A percentile compares a stretch with the other conserved stretches of the same genome.
phyloP scores from a whole-genome alignment of 2,888 invertebrate species.

The Ypsolopha scabrella region DNA sequence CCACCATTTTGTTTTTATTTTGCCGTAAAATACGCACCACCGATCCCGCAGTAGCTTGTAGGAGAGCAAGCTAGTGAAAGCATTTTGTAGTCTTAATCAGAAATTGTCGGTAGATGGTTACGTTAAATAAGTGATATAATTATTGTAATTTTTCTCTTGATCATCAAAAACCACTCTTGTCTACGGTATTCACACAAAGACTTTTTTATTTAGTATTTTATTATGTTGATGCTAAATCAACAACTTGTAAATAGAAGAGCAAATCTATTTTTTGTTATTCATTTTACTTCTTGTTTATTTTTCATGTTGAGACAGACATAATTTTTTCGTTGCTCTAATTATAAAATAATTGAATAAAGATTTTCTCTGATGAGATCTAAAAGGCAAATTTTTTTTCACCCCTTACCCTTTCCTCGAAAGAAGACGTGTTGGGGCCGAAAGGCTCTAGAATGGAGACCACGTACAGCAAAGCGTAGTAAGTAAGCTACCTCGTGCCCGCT shows the following conservation, averaged over 20 bases:
- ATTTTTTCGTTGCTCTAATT: conserved; percentile 51
- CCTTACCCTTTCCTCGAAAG: neutral
- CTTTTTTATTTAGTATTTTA: conserved; percentile 14
- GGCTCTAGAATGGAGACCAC: too few species aligned
- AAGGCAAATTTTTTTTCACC: neutral
- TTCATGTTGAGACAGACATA: conserved; percentile 40
- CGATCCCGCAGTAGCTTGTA: conserved; percentile 45
- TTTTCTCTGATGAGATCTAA: conserved; percentile 25
- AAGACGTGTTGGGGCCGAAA: too few species aligned
- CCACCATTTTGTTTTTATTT: neutral
- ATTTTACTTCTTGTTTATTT: conserved; percentile 49
- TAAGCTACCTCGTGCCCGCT: too few species aligned
- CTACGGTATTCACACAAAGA: conserved; percentile 25
- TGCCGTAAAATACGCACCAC: conserved; percentile 8
- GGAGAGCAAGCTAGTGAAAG: conserved; percentile 60
- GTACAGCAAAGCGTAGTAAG: too few species aligned
- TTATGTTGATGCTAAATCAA: conserved; percentile 21
- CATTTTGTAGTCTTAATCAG: conserved; percentile 58
- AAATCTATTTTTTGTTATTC: conserved; percentile 53
- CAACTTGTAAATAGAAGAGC: conserved; percentile 48
- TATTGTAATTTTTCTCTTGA: conserved; percentile 16
- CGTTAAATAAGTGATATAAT: conserved; percentile 21
- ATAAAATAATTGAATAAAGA: conserved; percentile 46
- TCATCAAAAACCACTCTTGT: conserved; percentile 27
- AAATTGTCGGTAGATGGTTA: conserved; percentile 48